phyloP scores from a whole-genome alignment of 2,888 invertebrate species.

The Cerastis rubricosa region DNA sequence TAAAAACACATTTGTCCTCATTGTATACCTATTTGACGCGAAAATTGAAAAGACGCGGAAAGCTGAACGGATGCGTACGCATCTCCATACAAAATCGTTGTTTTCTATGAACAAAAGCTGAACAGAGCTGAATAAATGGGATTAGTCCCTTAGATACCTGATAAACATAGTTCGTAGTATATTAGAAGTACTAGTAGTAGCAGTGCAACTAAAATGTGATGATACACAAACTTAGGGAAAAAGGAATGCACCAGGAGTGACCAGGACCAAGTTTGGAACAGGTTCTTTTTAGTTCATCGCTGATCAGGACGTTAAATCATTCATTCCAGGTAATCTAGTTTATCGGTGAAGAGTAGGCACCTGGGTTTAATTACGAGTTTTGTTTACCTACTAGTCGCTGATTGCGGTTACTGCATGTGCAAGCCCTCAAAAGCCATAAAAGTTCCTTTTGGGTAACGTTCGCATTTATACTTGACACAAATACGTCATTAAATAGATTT shows the following conservation, averaged over 20 bases:
- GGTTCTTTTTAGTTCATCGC: not conserved
- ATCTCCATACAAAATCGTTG: too few species aligned
- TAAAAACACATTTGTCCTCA: too few species aligned
- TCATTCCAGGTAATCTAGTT: not conserved
- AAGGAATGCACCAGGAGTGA: too few species aligned
- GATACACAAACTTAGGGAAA: not conserved
- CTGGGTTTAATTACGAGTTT: conserved; percentile 2
- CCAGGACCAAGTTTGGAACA: not conserved
- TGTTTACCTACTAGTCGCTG: conserved; percentile 8
- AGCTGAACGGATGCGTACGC: too few species aligned
- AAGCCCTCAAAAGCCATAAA: not conserved
- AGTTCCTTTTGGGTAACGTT: conserved; percentile 5
- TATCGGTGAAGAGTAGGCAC: not conserved
- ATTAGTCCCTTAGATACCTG: not conserved
- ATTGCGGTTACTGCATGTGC: conserved; percentile 3
- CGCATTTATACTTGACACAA: conserved; percentile 38
- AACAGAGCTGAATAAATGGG: too few species aligned
- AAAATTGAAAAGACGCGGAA: too few species aligned
- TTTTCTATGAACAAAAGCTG: too few species aligned
- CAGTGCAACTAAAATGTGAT: not conserved
- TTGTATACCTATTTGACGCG: too few species aligned
- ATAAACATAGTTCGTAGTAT: not conserved
- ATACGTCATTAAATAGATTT: conserved; percentile 42
- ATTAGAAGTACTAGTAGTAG: not conserved
- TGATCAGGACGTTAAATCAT: not conserved